These are phyloP conservation scores for Neoarius graeffei DNA, from an alignment of 2,113 vertebrate genomes.

Conservation along the genomic window DNA sequence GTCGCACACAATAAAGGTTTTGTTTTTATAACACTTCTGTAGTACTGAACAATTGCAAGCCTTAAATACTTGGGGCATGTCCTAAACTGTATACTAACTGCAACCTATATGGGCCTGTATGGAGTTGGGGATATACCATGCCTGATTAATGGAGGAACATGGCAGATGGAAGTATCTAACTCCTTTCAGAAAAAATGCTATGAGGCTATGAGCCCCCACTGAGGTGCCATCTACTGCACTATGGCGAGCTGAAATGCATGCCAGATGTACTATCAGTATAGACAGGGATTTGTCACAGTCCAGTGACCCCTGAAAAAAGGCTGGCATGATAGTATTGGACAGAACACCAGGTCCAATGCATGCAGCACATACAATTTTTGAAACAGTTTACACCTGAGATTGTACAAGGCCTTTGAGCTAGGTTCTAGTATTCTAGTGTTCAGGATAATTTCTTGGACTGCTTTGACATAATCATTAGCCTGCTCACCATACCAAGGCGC, in stretches of 20 bases:
- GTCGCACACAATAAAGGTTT: not conserved
- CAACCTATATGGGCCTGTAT: not conserved
- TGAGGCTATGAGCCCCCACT: not conserved
- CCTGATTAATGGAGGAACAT: not conserved
- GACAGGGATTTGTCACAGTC: too few species aligned
- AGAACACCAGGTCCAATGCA: not conserved
- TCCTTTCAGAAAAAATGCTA: not conserved
- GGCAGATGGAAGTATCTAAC: not conserved
- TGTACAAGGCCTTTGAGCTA: not conserved
- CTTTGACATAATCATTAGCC: not conserved
- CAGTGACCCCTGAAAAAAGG: too few species aligned
- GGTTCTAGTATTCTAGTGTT: not conserved
- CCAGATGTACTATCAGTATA: too few species aligned
- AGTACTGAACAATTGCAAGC: not conserved
- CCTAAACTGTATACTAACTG: not conserved
- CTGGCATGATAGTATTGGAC: too few species aligned
- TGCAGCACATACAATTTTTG: not conserved
- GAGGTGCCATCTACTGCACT: too few species aligned
- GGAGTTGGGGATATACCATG: not conserved
- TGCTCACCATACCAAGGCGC: not conserved
- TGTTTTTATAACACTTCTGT: not conserved
- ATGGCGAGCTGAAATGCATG: too few species aligned
- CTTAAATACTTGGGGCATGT: not conserved
- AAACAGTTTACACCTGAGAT: not conserved
- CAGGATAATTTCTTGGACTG: not conserved